phyloP scores from a whole-genome alignment of 2,797 vertebrate genomes.

The Pseudocheirus occidentalis region DNA sequence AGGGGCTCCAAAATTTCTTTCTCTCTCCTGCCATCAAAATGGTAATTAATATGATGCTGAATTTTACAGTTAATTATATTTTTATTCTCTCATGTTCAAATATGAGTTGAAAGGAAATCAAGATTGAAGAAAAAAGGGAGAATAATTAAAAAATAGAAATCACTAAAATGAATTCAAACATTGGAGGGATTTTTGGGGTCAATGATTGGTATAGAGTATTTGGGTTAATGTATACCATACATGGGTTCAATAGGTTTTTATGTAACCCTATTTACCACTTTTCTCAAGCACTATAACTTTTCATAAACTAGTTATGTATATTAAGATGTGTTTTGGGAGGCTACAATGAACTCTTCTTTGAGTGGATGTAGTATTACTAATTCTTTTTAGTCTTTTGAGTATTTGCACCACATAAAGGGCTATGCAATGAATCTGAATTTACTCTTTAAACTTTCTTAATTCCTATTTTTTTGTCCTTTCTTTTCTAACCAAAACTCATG shows the following conservation, averaged over 20 bases:
- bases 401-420: background rate
- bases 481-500: constrained; percentile 39
- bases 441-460: background rate
- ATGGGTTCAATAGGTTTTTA: background rate
- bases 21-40: background rate
- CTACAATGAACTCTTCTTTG: constrained; percentile 12
- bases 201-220: background rate
- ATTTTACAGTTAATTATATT: constrained; percentile 2
- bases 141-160: constrained; percentile 8
- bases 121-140: background rate
- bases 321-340: background rate
- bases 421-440: constrained; percentile 39
- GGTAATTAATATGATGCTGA: background rate
- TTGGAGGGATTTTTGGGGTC: background rate
- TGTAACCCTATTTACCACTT: background rate
- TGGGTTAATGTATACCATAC: background rate
- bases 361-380: background rate
- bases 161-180: constrained; percentile 16
- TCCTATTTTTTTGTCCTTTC: background rate
- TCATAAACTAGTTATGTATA: background rate
- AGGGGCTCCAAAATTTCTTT: background rate
- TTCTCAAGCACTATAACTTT: background rate
- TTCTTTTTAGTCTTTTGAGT: constrained; percentile 19
- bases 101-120: background rate
- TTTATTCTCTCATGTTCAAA: background rate